Base-by-base conservation (phyloP, 1,140 invertebrate genomes). In the Pogonomyrmex californicus region DNA sequence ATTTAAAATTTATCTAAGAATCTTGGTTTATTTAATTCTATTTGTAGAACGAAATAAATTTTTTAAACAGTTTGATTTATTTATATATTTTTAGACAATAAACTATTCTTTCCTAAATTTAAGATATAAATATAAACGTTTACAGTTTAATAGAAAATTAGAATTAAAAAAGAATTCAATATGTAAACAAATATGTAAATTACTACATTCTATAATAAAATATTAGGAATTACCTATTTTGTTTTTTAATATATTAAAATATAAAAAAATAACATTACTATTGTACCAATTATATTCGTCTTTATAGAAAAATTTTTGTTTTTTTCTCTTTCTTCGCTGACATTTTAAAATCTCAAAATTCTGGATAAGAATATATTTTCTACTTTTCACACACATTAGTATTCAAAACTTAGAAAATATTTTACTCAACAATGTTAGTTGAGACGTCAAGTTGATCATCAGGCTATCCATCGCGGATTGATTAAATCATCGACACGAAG, bases 401-500 rank as follows among this genome's bases (percentile, higher is more conserved):
- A 17, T 41, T 44, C 23, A 23, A 12, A 66, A 14, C 1, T 0
- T 0, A 44, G 9, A 66, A 66, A 70, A 33, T 56, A 70, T 70
- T 47, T 58, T 71, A 47, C n/a, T 4, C 4, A 54, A 7, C 30
- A 3, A 36, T 71, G 10, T 73, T 82, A 73, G 60, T 58, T 58
- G 41, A 58, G 36, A 5, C 10, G 51, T 58, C 58, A 38, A 41
- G 14, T 58, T 10, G 51, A 73, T 47, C 9, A 33, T 36, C 4
- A 7, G n/a, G 1, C n/a, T 41, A 9, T n/a, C 2, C 47, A 54
- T n/a, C 49, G 63, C 2, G 17, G 38, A 6, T n/a, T 54, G 23
- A 68, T 51, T 73, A 82, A 82, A 82, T 70, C 65, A 71, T 23
- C 30, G 14, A 38, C 51, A 44, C 33, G 41, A 82, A 47, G 68